Conservation (phyloP, 1,140 invertebrate species). For the fruit fly (Drosophila melanogaster) region DNA sequence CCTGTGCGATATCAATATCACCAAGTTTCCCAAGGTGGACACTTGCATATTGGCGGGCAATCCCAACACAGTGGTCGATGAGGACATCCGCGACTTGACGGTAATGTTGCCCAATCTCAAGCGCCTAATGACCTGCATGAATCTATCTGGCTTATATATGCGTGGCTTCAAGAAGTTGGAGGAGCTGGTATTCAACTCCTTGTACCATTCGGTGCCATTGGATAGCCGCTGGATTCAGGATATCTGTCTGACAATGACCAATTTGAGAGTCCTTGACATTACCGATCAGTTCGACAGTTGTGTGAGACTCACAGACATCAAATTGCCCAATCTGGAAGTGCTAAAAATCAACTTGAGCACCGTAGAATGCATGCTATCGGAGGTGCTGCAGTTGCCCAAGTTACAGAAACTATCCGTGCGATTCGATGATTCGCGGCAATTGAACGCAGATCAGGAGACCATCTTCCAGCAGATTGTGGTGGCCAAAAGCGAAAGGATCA, state of each 20-base stretch:
- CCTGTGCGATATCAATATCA: constrained; percentile 61
- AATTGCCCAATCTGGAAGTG: constrained; percentile 66
- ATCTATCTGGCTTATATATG: constrained; percentile 56
- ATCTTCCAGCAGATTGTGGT: constrained; percentile 71
- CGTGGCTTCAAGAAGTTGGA: constrained; percentile 58
- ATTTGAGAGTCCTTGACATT: constrained; percentile 58
- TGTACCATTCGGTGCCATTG: constrained; percentile 67
- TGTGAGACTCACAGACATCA: constrained; percentile 54
- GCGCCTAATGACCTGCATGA: constrained; percentile 66
- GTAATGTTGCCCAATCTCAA: constrained; percentile 61
- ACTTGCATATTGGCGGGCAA: constrained; percentile 54
- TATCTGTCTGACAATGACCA: constrained; percentile 56
- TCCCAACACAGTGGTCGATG: constrained; percentile 55
- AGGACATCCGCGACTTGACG: constrained; percentile 59
- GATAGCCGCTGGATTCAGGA: constrained; percentile 64
- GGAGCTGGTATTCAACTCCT: constrained; percentile 63
- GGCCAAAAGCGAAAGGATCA: constrained; percentile 65
- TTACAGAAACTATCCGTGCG: constrained; percentile 56
- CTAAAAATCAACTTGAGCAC: constrained; percentile 69
- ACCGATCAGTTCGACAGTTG: constrained; percentile 67
- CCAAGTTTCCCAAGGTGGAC: constrained; percentile 46
- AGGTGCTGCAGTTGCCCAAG: constrained; percentile 64
- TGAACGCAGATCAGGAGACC: constrained; percentile 65
- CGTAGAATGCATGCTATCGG: constrained; percentile 51
- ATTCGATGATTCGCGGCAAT: constrained; percentile 64